Base-by-base conservation (phyloP, 2,113 vertebrate species). In the Bambusicola thoracicus region DNA sequence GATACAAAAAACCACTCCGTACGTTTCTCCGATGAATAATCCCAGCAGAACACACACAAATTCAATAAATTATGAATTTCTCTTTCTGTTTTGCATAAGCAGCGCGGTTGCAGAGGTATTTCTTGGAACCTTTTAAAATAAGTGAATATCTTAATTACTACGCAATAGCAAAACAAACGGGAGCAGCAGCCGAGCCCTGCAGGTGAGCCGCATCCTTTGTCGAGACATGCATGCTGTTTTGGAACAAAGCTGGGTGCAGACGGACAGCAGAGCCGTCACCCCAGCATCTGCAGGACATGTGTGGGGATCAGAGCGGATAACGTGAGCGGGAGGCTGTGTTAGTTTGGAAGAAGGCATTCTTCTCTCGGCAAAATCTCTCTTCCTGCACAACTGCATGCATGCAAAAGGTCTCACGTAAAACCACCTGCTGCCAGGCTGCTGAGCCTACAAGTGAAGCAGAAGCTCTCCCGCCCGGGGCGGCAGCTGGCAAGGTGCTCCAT, bases 21-120 rank as follows among this genome's bases (percentile, higher is more conserved):
- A 66, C 8, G 38, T 93, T 95, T 85, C 93, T 81, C 76, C 93
- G 93, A 44, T 78, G 88, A 96, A 95, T 92, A 93, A 93, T 89
- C 87, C 84, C 94, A 74, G 84, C 94, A 92, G 91, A 96, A 96
- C 94, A 94, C 92, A 90, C 86, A 94, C 87, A 94, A 95, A 95
- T 96, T 73, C 93, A 96, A 92, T 94, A 96, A 91, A 96, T 95
- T 86, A 95, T 78, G 48, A 96, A 94, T 88, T 91, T 97, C 82
- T 85, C 65, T 6, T 24, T 83, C 85, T 90, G 40, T 53, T 77
- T 95, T 88, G 77, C 80, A 94, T 92, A 97, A 94, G 94, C 89
- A 94, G 56, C 40, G 69, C 43, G 79, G 51, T 67, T 94, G 82
- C 91, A 86, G 69, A 85, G 46, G 80, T 83, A 93, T 85, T 93